These are phyloP conservation scores for Proterorhinus semilunaris DNA, from an alignment of 2,113 vertebrate genomes.

Conservation along the genomic window DNA sequence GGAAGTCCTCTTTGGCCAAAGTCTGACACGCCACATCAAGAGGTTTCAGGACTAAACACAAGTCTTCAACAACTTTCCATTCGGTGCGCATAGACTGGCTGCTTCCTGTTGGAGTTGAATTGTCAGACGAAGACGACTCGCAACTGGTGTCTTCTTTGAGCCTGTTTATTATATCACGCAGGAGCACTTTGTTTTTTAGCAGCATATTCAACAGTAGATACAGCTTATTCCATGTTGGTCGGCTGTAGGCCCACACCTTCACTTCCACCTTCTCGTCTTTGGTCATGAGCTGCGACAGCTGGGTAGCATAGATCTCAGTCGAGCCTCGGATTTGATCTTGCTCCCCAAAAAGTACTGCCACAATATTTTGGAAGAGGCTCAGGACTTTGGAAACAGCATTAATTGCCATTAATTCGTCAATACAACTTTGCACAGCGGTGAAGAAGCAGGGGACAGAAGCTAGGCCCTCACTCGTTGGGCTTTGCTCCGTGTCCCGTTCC, in stretches of 20 bases:
- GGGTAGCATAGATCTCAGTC: not conserved
- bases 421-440: constrained; percentile 62
- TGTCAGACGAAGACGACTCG: constrained; percentile 34
- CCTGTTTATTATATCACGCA: constrained; percentile 39
- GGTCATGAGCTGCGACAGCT: constrained; percentile 25
- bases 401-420: constrained; percentile 68
- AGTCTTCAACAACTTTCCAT: constrained; percentile 73
- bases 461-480: constrained; percentile 20
- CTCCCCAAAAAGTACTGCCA: constrained; percentile 40
- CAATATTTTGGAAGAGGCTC: constrained; percentile 45
- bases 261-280: constrained; percentile 42
- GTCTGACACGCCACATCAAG: constrained; percentile 76
- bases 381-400: constrained; percentile 56
- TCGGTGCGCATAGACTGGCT: constrained; percentile 23
- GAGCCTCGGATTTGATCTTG: constrained; percentile 10
- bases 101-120: constrained; percentile 24
- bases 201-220: constrained; percentile 54
- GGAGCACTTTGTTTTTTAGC: constrained; percentile 42
- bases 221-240: constrained; percentile 53
- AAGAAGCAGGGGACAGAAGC: constrained; percentile 70
- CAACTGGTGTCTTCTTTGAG: constrained; percentile 26
- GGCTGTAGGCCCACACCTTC: constrained; percentile 47
- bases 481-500: constrained; percentile 14
- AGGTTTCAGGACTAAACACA: constrained; percentile 72
- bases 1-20: constrained; percentile 73